These are phyloP conservation scores for Tragelaphus imberbis DNA, from an alignment of 2,113 vertebrate species.

Conservation along the genomic window DNA sequence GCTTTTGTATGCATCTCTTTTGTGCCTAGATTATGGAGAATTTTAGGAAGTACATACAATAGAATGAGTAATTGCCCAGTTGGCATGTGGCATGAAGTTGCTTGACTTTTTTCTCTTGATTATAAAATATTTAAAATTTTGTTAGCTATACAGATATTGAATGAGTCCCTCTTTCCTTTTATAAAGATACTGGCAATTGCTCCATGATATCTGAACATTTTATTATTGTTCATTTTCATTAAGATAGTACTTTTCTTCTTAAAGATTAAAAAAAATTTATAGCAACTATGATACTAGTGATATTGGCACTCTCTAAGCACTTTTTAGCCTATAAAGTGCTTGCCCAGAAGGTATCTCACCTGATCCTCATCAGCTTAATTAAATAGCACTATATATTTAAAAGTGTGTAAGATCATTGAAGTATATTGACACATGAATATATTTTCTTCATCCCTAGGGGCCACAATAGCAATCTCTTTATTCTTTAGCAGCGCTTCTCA, in stretches of 20 bases:
- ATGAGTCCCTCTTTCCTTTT: background rate
- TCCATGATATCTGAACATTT: background rate
- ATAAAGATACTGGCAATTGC: background rate
- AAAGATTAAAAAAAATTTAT: background rate
- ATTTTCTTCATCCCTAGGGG: background rate
- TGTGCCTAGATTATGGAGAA: background rate
- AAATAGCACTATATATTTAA: background rate
- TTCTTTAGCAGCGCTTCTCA: background rate
- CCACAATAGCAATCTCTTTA: background rate
- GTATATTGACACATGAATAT: background rate
- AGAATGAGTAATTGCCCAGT: background rate
- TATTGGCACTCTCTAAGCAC: background rate
- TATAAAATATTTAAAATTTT: background rate
- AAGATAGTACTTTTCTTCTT: slow-evolving; percentile 1
- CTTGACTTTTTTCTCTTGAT: background rate
- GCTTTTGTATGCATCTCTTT: background rate
- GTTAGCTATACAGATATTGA: background rate
- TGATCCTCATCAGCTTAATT: background rate
- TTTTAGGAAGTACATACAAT: background rate
- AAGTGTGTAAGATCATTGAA: background rate
- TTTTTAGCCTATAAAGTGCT: background rate
- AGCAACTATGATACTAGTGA: background rate
- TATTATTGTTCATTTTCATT: background rate
- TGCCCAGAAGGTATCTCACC: background rate
- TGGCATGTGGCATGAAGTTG: background rate